phyloP scores from a whole-genome alignment of 2,888 invertebrate genomes.

The Caenorhabditis doughertyi region DNA sequence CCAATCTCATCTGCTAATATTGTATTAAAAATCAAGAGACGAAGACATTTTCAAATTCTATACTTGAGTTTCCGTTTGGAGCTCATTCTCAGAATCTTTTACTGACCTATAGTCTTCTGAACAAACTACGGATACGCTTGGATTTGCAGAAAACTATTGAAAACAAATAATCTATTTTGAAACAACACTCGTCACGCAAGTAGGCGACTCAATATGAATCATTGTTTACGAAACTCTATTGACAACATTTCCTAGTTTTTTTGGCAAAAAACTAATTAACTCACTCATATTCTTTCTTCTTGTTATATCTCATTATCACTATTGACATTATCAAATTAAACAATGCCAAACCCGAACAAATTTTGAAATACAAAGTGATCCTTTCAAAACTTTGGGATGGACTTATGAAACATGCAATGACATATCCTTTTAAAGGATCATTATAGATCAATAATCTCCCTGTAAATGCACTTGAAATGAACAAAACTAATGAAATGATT shows the following conservation, averaged over 20 bases:
- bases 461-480: constrained; percentile 1
- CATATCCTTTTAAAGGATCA: constrained; percentile 3
- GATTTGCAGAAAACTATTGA: neutral
- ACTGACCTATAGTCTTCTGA: no score
- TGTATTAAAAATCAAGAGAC: no score
- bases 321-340: constrained; percentile 12
- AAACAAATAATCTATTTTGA: no score
- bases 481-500: neutral
- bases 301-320: constrained; percentile 5
- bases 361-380: neutral
- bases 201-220: no score
- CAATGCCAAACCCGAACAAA: neutral
- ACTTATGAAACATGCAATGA: neutral
- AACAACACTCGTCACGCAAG: no score
- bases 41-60: no score
- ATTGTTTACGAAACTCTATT: no score
- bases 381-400: neutral
- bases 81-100: no score
- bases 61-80: no score
- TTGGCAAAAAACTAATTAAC: neutral
- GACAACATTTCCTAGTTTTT: no score
- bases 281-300: neutral
- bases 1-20: no score
- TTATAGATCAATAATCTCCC: constrained; percentile 4
- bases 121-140: no score